phyloP scores from a whole-genome alignment of 2,888 invertebrate genomes.

The Tetropium fuscum region DNA sequence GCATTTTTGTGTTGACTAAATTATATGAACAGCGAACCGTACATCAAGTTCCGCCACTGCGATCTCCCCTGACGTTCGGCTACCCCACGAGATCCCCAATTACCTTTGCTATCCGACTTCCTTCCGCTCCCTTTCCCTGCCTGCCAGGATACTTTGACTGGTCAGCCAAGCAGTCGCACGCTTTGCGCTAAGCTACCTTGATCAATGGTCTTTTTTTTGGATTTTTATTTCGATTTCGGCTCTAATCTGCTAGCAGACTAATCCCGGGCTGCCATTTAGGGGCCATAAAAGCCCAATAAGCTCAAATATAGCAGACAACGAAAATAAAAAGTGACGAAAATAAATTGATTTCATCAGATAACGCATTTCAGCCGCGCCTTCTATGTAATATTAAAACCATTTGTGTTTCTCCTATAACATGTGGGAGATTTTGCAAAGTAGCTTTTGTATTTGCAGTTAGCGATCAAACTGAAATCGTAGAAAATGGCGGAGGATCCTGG shows the following conservation, averaged over 20 bases:
- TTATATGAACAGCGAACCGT: too few species aligned
- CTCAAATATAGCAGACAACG: too few species aligned
- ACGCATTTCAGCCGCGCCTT: too few species aligned
- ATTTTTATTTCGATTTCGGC: constrained; percentile 49
- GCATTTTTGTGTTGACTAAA: too few species aligned
- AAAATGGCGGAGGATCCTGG: too few species aligned
- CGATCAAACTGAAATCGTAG: too few species aligned
- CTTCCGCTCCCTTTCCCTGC: constrained; percentile 42
- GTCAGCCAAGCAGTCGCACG: constrained; percentile 46
- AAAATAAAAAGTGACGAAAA: too few species aligned
- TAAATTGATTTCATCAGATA: too few species aligned
- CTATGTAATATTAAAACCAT: too few species aligned
- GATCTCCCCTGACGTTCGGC: constrained; percentile 37
- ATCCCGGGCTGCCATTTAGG: constrained; percentile 29
- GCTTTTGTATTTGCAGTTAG: too few species aligned
- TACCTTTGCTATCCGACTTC: constrained; percentile 53
- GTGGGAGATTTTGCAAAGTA: too few species aligned
- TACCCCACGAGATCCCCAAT: constrained; percentile 50
- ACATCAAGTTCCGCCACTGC: constrained; percentile 34
- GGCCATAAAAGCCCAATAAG: constrained; percentile 6
- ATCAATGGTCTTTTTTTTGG: constrained; percentile 52
- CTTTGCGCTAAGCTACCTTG: constrained; percentile 51
- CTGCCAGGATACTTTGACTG: constrained; percentile 47
- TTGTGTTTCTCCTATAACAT: too few species aligned
- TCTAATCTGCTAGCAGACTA: constrained; percentile 37